phyloP scores from a whole-genome alignment of 2,888 invertebrate genomes.

The Cantharis rufa region DNA sequence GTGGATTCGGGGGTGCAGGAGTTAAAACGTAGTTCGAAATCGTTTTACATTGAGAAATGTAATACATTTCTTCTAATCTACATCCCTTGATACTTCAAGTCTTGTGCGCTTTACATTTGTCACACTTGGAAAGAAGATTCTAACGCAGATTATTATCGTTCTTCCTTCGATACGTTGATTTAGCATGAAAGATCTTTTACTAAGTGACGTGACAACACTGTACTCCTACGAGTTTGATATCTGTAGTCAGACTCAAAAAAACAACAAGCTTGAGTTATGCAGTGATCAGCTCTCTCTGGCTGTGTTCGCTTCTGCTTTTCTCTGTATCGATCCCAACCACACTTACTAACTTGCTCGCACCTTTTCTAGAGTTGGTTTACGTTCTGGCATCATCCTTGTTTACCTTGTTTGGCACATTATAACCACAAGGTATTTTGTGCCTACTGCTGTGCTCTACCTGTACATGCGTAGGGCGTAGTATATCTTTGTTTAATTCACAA shows the following conservation, averaged over 20 bases:
- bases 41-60: slow-evolving; percentile 16
- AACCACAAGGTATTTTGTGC: slow-evolving; percentile 29
- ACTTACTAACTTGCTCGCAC: slow-evolving; percentile 36
- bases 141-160: slow-evolving; percentile 7
- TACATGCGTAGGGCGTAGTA: slow-evolving; percentile 28
- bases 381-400: slow-evolving; percentile 32
- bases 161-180: slow-evolving; percentile 20
- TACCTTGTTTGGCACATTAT: slow-evolving; percentile 28
- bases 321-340: slow-evolving; percentile 45
- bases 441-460: slow-evolving; percentile 30
- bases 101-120: slow-evolving; percentile 38
- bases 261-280: slow-evolving; percentile 49
- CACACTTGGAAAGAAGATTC: slow-evolving; percentile 31
- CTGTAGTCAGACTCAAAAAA: slow-evolving; percentile 44
- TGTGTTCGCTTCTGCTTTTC: slow-evolving; percentile 46
- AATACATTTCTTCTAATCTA: slow-evolving; percentile 39
- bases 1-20: not conserved
- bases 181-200: slow-evolving; percentile 12
- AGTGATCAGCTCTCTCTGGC: slow-evolving; percentile 45
- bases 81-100: slow-evolving; percentile 36
- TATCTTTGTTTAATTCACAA: slow-evolving; percentile 43
- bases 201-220: slow-evolving; percentile 39
- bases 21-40: not conserved
- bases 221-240: slow-evolving; percentile 44
- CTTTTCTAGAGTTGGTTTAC: slow-evolving; percentile 32